A percentile compares a stretch with the other conserved stretches of the same genome.
Evolutionary conservation across 2,888 invertebrate species (phyloP).

Genomic region (Eupithecia subfuscata): DNA sequence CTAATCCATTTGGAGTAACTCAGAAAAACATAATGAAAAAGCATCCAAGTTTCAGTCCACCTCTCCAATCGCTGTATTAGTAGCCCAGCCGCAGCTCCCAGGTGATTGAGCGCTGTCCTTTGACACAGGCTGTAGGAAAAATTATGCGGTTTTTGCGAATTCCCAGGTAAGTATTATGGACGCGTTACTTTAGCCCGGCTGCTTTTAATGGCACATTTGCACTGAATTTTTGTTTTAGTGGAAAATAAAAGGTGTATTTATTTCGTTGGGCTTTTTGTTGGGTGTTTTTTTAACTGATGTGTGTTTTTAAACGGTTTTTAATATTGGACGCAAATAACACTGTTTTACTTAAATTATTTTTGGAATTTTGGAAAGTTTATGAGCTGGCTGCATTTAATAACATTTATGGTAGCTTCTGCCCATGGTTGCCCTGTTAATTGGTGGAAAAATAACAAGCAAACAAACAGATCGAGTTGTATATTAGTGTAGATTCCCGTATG

Average conservation of each 20-base stretch:
- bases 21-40: too few species aligned
- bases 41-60: too few species aligned
- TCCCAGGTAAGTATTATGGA: slow-evolving; percentile 66
- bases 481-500: too few species aligned
- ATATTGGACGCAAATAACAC: neutral
- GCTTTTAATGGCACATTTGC: slow-evolving; percentile 47
- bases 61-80: slow-evolving; percentile 15
- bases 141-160: slow-evolving; percentile 72
- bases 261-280: slow-evolving; percentile 7
- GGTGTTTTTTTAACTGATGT: neutral
- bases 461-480: too few species aligned
- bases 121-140: slow-evolving; percentile 74
- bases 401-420: neutral
- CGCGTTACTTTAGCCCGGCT: slow-evolving; percentile 52
- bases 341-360: neutral
- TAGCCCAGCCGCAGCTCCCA: slow-evolving; percentile 62
- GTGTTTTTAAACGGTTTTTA: neutral
- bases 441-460: too few species aligned
- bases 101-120: slow-evolving; percentile 79
- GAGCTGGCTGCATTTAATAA: neutral
- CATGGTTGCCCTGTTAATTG: too few species aligned
- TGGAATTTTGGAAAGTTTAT: neutral
- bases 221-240: slow-evolving; percentile 23
- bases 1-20: too few species aligned
- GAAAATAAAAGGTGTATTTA: slow-evolving; percentile 15